Evolutionary conservation across 2,888 invertebrate species (phyloP).

Genomic region (Hemistola chrysoprasaria): DNA sequence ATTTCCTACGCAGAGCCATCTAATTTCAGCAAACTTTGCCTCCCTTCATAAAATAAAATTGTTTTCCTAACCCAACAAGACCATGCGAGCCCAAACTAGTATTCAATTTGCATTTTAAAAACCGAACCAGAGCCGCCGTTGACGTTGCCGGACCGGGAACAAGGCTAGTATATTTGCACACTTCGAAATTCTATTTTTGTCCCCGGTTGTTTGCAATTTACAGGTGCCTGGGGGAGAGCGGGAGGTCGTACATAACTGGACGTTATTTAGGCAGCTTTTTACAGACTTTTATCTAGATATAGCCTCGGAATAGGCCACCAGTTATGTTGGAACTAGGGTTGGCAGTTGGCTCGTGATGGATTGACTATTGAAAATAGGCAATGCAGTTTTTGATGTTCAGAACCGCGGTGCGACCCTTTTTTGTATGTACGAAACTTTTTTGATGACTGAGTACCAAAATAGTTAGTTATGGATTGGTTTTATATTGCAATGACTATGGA

Average conservation of each 20-base stretch:
- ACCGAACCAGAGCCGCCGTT: constrained; percentile 17
- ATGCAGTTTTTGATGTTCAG: constrained; percentile 16
- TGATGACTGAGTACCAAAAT: no score
- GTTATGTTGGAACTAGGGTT: constrained; percentile 4
- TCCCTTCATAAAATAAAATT: no score
- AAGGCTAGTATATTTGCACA: constrained; percentile 26
- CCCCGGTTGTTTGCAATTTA: constrained; percentile 18
- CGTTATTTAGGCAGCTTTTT: constrained; percentile 18
- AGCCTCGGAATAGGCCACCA: constrained; percentile 7
- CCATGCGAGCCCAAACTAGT: constrained; percentile 24
- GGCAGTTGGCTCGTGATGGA: constrained; percentile 12
- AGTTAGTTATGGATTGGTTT: no score
- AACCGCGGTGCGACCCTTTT: constrained; percentile 3
- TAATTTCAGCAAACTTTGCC: no score
- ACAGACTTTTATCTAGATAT: constrained; percentile 20
- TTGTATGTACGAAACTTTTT: no score
- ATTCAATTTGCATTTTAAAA: constrained; percentile 36
- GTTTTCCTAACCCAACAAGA: constrained; percentile 2
- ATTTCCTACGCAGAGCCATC: no score
- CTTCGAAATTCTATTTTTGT: constrained; percentile 22
- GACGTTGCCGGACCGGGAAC: constrained; percentile 14
- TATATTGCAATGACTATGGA: no score
- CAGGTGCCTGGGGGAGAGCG: constrained; percentile 4
- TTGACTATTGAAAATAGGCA: constrained; percentile 17
- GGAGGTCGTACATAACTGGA: constrained; percentile 19